Evolutionary conservation across 2,797 vertebrate genomes (phyloP).

Genomic region (Cynodonichthys magdalenae): DNA sequence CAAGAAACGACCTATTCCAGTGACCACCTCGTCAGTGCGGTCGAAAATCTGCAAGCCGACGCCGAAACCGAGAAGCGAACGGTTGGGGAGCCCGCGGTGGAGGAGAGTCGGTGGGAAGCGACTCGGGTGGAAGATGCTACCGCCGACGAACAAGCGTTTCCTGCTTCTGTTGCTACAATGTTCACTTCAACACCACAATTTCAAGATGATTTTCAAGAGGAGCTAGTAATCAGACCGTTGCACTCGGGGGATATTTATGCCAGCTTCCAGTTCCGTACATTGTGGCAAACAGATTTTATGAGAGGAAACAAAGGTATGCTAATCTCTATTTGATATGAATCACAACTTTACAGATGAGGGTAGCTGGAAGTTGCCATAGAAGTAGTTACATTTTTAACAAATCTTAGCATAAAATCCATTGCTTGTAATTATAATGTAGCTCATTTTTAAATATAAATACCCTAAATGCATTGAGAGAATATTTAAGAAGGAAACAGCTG

Average conservation of each 20-base stretch:
- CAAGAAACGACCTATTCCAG: constrained; percentile 15
- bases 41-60: not conserved
- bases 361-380: no score
- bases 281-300: constrained; percentile 87
- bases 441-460: no score
- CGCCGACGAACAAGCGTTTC: not conserved
- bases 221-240: constrained; percentile 90
- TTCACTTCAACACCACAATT: constrained; percentile 6
- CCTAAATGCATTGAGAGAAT: no score
- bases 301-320: constrained; percentile 80
- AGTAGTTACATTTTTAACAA: no score
- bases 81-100: constrained; percentile 9
- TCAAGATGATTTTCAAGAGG: constrained; percentile 87
- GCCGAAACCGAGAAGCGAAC: constrained; percentile 9
- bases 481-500: no score
- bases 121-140: constrained; percentile 40
- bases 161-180: not conserved
- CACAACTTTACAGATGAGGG: no score
- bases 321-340: no score
- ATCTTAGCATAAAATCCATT: no score
- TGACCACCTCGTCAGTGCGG: not conserved
- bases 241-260: constrained; percentile 90
- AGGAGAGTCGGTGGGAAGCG: constrained; percentile 59
- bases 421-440: no score
- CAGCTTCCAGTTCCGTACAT: constrained; percentile 93